These are phyloP conservation scores for Clostera curtula DNA, from an alignment of 2,888 invertebrate species.

Conservation along the genomic window DNA sequence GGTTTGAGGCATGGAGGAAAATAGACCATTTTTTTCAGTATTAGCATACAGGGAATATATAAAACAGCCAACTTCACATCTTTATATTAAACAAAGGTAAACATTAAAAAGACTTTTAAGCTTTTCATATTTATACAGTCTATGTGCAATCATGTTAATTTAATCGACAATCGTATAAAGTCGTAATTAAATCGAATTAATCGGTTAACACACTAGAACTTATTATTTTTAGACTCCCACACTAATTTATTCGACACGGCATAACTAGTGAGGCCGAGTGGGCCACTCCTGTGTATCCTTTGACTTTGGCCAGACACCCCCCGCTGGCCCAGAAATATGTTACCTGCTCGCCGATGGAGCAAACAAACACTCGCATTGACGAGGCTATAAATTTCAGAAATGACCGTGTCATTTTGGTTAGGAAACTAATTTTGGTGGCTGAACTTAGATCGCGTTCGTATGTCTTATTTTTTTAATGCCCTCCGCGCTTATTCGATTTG, in stretches of 20 bases:
- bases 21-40: too few relatives aligned
- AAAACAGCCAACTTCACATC: too few relatives aligned
- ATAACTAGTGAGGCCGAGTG: conserved; percentile 16
- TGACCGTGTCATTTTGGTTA: conserved; percentile 55
- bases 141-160: too few relatives aligned
- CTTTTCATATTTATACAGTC: too few relatives aligned
- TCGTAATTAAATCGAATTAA: too few relatives aligned
- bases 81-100: too few relatives aligned
- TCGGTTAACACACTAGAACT: too few relatives aligned
- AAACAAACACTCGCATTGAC: conserved; percentile 61
- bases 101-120: too few relatives aligned
- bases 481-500: conserved; percentile 22
- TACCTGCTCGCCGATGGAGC: conserved; percentile 55
- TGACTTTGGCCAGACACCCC: conserved; percentile 51
- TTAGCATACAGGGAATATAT: too few relatives aligned
- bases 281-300: conserved; percentile 37
- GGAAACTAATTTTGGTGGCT: conserved; percentile 54
- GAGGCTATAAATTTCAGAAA: conserved; percentile 58
- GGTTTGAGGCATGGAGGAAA: too few relatives aligned
- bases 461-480: conserved; percentile 28
- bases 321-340: conserved; percentile 58
- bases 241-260: conserved; percentile 23
- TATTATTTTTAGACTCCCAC: conserved; percentile 19
- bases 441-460: conserved; percentile 31
- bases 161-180: too few relatives aligned